Conservation (phyloP, 2,113 vertebrate genomes). For the Galemys pyrenaicus region DNA sequence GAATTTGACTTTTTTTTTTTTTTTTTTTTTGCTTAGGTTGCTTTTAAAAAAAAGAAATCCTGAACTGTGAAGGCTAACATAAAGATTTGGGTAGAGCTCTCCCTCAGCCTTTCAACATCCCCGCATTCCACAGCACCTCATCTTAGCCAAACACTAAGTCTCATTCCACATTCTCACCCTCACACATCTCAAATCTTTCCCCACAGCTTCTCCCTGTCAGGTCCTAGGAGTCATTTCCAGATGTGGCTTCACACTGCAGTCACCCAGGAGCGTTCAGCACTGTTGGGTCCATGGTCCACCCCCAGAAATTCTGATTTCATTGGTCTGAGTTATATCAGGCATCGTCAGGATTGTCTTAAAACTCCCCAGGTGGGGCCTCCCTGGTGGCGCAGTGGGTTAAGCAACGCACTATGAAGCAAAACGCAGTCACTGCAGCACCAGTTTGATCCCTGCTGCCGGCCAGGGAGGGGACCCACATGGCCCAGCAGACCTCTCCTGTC, state of each 20-base stretch:
- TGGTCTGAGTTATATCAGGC: background rate
- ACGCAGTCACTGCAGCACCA: no score
- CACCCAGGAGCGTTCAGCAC: background rate
- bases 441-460: no score
- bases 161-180: background rate
- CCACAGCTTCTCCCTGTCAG: background rate
- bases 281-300: no score
- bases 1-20: background rate
- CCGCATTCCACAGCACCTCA: background rate
- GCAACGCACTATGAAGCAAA: no score
- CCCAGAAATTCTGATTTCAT: background rate
- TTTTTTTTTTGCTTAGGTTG: background rate
- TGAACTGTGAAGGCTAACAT: background rate
- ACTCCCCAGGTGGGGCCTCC: background rate
- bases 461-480: no score
- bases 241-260: background rate
- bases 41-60: background rate
- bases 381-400: no score
- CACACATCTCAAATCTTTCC: background rate
- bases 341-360: background rate
- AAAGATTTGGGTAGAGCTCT: background rate
- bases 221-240: background rate
- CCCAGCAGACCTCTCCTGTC: no score
- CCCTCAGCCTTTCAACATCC: background rate
- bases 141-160: background rate